Evolutionary conservation across 2,797 vertebrate genomes (phyloP).

Genomic region (Cyprinodon diabolis): DNA sequence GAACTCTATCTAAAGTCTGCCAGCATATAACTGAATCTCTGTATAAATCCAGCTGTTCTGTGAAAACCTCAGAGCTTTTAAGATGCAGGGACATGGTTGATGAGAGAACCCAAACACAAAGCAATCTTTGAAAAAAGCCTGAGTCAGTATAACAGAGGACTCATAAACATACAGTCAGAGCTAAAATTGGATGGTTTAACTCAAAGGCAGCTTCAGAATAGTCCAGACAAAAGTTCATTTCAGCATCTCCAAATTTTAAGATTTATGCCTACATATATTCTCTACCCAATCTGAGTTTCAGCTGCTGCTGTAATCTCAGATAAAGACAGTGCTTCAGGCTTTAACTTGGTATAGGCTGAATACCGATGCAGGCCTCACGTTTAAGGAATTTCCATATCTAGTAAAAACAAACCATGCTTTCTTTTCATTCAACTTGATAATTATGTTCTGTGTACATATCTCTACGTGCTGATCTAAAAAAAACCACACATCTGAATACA

Average conservation of each 20-base stretch:
- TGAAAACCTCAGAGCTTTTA: background rate
- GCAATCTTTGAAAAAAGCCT: background rate
- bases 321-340: background rate
- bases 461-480: too few relatives aligned
- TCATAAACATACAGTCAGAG: background rate
- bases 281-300: background rate
- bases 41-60: conserved; percentile 2
- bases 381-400: background rate
- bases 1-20: background rate
- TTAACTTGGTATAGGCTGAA: background rate
- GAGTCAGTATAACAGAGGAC: background rate
- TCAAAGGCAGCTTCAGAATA: background rate
- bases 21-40: background rate
- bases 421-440: too few relatives aligned
- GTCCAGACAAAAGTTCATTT: background rate
- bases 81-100: background rate
- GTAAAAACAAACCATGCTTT: too few relatives aligned
- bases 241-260: background rate
- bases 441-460: too few relatives aligned
- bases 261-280: background rate
- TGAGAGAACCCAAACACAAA: background rate
- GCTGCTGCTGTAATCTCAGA: background rate
- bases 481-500: too few relatives aligned
- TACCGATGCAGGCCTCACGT: background rate
- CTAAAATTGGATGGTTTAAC: background rate